Base-by-base conservation (phyloP, 2,797 vertebrate genomes). In the Halcyon smyrnensis region DNA sequence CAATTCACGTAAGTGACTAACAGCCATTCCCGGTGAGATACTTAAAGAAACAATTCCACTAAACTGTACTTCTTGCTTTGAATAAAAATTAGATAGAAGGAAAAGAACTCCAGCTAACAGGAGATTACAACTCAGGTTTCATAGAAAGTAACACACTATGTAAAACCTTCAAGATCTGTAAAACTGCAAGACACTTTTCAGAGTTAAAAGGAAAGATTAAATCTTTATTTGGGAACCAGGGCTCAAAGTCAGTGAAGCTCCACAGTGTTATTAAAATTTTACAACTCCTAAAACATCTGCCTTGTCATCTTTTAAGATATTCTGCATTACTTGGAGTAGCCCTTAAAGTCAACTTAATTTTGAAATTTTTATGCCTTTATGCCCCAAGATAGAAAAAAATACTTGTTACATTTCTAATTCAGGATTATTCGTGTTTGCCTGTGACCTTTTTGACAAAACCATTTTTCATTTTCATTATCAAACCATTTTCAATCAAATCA, bases 1-100 rank as follows among this genome's bases (percentile, higher is more conserved):
- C 70, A 90, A 86, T 96, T 87, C 71, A 46, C 77, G 64, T 36
- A 90, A 92, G 64, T 34, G 1, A 89, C 89, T 92, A 96, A 92
- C 75, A 87, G 68, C n/a, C 87, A 83, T 87, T 84, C 90, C 94
- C 86, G 70, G 84, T 70, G 96, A 94, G 88, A 73, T 59, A 86
- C 86, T 97, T 86, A 93, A 59, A 95, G 92, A 87, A 92, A 94
- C 86, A 93, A 96, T 96, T 85, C 86, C 67, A 57, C 86, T 85
- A 64, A 96, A 90, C 81, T 80, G 28, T 74, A 83, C 71, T 32
- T 83, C 64, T 93, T 74, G 39, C 81, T 93, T 90, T 83, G 75
- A 90, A 89, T 50, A 67, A 92, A 95, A 92, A 93, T 74, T 90
- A 89, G 70, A 69, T n/a, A 77, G 71, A 77, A 79, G 28, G 74